phyloP scores from a whole-genome alignment of 2,888 invertebrate species.

The Nomada ruficornis region DNA sequence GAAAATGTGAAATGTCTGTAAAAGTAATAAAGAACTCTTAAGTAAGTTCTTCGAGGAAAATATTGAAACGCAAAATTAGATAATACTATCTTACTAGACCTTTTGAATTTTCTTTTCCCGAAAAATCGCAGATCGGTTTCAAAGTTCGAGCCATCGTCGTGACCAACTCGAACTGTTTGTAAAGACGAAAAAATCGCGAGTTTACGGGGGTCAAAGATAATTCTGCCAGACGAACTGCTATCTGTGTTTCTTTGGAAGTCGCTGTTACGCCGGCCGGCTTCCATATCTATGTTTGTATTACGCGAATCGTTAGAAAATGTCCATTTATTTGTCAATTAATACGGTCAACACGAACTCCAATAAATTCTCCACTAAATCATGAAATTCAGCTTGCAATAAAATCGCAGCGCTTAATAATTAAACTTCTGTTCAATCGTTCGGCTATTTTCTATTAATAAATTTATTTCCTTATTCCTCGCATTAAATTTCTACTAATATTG shows the following conservation, averaged over 20 bases:
- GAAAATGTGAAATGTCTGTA: no score
- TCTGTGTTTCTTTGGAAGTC: constrained; percentile 13
- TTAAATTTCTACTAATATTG: no score
- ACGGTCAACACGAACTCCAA: background rate
- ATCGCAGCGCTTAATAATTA: no score
- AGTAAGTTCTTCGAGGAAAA: background rate
- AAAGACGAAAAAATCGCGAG: constrained; percentile 19
- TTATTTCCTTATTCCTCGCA: no score
- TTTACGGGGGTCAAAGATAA: constrained; percentile 48
- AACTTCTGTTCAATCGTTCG: no score
- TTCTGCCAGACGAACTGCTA: constrained; percentile 21
- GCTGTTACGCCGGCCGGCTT: background rate
- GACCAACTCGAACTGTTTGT: background rate
- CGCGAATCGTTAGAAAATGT: background rate
- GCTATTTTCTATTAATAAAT: no score
- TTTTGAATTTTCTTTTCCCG: background rate
- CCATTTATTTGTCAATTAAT: background rate
- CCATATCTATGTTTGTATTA: background rate
- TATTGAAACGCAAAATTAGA: background rate
- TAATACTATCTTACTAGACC: background rate
- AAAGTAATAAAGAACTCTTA: background rate
- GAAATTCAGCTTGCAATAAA: no score
- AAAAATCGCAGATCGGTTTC: constrained; percentile 1
- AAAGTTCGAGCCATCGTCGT: constrained; percentile 28
- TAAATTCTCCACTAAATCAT: background rate